Conservation (phyloP, 2,113 vertebrate species). For the Ramphastos sulfuratus region DNA sequence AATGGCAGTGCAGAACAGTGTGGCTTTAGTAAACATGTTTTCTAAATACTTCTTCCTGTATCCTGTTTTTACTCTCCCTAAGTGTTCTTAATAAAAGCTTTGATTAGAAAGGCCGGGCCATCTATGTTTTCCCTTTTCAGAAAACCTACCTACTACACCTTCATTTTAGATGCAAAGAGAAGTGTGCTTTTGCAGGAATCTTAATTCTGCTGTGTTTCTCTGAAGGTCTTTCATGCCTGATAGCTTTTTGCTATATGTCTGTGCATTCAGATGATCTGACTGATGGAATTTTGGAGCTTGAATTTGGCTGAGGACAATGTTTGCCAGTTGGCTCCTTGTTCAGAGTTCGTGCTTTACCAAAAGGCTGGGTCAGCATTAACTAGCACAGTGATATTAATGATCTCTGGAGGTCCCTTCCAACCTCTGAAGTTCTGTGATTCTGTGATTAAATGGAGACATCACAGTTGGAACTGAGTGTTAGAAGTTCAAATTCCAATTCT, state of each 20-base stretch:
- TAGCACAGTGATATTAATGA: not conserved
- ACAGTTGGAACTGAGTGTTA: not conserved
- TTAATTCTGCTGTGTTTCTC: not conserved
- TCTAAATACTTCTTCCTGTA: not conserved
- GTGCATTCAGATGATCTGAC: not conserved
- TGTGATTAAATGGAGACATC: not conserved
- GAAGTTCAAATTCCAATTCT: not conserved
- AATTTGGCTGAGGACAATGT: not conserved
- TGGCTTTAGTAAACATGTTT: not conserved
- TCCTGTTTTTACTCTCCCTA: not conserved
- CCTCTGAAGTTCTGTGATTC: too few species aligned
- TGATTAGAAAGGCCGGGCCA: not conserved
- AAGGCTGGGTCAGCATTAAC: not conserved
- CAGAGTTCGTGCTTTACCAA: not conserved
- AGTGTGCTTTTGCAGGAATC: not conserved
- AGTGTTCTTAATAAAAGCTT: not conserved
- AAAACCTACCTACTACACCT: not conserved
- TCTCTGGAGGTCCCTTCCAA: too few species aligned
- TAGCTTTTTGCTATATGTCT: rapidly evolving
- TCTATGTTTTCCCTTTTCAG: not conserved
- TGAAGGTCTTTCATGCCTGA: not conserved
- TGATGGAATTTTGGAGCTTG: not conserved
- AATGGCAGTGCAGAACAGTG: not conserved
- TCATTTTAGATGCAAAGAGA: not conserved
- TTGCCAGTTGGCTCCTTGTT: not conserved